Percentiles rank a stretch among this genome's conserved stretches.
phyloP scores from a whole-genome alignment of 2,888 invertebrate species.

The Piscicola geometra region DNA sequence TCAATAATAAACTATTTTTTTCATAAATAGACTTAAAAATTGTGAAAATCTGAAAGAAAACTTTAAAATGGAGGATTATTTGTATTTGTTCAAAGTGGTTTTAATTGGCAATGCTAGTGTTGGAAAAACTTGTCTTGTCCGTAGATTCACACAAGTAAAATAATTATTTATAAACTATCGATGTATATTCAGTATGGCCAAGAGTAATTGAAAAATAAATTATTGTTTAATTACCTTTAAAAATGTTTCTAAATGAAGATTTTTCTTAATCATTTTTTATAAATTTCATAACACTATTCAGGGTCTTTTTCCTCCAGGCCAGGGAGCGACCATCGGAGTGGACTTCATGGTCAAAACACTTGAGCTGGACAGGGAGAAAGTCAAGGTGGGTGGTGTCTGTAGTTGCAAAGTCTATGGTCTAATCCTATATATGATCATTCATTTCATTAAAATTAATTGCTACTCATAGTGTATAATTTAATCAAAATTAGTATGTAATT shows the following conservation, averaged over 20 bases:
- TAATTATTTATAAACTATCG: background rate
- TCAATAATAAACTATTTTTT: no score
- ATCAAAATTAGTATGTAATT: no score
- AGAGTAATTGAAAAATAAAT: no score
- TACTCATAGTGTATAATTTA: background rate
- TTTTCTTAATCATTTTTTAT: background rate
- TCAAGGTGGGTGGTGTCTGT: constrained; percentile 53
- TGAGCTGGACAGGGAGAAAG: constrained; percentile 69
- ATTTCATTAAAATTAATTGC: background rate
- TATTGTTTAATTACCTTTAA: background rate
- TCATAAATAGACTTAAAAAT: no score
- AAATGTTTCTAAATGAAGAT: background rate
- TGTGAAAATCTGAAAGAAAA: no score
- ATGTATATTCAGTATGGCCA: no score
- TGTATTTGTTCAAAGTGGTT: constrained; percentile 97
- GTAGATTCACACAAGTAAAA: constrained; percentile 81
- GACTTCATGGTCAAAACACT: constrained; percentile 99
- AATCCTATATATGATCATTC: background rate
- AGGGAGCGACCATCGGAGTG: constrained; percentile 96
- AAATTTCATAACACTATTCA: no score
- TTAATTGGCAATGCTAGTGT: constrained; percentile 96
- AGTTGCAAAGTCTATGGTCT: background rate
- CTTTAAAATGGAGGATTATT: constrained; percentile 99
- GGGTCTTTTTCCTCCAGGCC: constrained; percentile 94
- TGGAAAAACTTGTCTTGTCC: constrained; percentile 92